Base-by-base conservation (phyloP, 2,888 invertebrate genomes). In the Mylabris sibirica region DNA sequence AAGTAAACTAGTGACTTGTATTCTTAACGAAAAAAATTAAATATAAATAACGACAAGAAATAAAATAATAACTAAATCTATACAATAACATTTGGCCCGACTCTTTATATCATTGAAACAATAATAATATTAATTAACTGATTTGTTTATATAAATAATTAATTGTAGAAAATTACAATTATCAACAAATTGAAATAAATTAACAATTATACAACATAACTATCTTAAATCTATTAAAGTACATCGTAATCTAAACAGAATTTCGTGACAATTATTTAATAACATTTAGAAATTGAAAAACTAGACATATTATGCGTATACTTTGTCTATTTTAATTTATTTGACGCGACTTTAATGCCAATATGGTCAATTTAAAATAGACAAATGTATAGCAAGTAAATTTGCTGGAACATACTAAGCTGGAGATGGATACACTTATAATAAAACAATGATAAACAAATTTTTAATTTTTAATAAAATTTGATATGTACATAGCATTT, bases 261-360 rank as follows among this genome's bases (percentile, higher is more conserved):
- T 60, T 66, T 75, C 72, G 75, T 75, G 71, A 74, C 76, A 77
- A 73, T 70, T 72, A 73, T 72, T 65, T 72, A 69, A 73, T 74
- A 75, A 76, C 74, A 74, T 68, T 72, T 75, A 66, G 74, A 76
- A 76, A 75, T 76, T 73, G 74, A 68, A 70, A 72, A 75, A 76
- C 68, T 66, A 76, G 71, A 74, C 74, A 74, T 44, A n/a, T 38
- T 14, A 38, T 3, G 30, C 30, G 11, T 44, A 44, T 44, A 44
- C 44, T 44, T 44, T 1, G 44, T 44, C 17, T 44, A 44, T 44
- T 44, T 44, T 17, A 17, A 44, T 2, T 17, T 5, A 44, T n/a
- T 44, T 17, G 17, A 44, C 17, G n/a, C 17, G 12, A 44, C 8
- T 17, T 17, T 44, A 44, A 44, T 8, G 44, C n/a, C 4, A 44